A percentile compares a stretch with the other conserved stretches of the same genome.
Conservation (phyloP, 2,797 vertebrate genomes). For the Ctenochaetus hawaiiensis region DNA sequence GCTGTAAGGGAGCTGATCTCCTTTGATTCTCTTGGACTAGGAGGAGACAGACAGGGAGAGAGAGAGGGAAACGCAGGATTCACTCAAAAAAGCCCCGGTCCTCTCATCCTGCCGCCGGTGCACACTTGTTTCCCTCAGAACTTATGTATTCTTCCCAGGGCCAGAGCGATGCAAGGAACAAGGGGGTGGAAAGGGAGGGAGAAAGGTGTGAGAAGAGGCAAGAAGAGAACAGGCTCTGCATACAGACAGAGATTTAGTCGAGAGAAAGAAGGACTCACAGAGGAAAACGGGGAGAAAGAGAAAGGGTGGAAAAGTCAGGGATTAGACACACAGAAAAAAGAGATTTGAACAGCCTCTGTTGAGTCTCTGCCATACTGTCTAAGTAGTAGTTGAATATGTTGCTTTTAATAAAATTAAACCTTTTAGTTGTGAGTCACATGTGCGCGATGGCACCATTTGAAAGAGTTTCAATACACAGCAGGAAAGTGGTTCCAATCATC, state of each 20-base stretch:
- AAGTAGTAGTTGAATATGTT: conserved; percentile 36
- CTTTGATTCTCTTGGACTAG: conserved; percentile 73
- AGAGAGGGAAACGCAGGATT: conserved; percentile 49
- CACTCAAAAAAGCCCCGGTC: conserved; percentile 41
- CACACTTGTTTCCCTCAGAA: conserved; percentile 69
- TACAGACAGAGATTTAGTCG: conserved; percentile 44
- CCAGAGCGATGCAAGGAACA: conserved; percentile 36
- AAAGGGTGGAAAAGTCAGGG: conserved; percentile 45
- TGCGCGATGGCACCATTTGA: conserved; percentile 13
- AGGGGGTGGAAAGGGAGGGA: background rate
- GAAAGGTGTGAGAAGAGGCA: conserved; percentile 54
- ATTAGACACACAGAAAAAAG: conserved; percentile 39
- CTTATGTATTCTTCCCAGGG: conserved; percentile 72
- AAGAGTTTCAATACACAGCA: conserved; percentile 9
- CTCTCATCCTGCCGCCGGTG: conserved; percentile 61
- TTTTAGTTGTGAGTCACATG: conserved; percentile 27
- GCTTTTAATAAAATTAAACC: conserved; percentile 64
- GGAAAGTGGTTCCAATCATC: conserved; percentile 48
- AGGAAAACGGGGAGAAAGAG: conserved; percentile 28
- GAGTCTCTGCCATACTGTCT: conserved; percentile 33
- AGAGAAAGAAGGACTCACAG: conserved; percentile 26
- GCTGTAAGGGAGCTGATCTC: conserved; percentile 72
- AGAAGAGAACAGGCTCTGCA: conserved; percentile 53
- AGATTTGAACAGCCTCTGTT: conserved; percentile 35
- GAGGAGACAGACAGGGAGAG: conserved; percentile 57